Evolutionary conservation across 2,797 vertebrate genomes (phyloP).

Genomic region (Hoplostethus atlanticus): DNA sequence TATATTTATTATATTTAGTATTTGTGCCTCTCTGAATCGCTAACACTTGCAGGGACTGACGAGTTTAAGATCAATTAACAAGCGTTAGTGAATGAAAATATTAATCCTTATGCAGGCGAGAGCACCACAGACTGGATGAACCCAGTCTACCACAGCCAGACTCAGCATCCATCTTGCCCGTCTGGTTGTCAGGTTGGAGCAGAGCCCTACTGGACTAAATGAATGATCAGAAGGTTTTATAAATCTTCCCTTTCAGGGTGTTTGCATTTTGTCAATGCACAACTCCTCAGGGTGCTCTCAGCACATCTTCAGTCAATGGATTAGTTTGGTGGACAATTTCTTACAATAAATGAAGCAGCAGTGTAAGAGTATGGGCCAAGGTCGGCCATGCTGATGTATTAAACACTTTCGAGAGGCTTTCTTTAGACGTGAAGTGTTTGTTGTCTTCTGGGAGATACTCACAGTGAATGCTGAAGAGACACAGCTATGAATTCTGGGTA

Average conservation of each 20-base stretch:
- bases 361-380: no score
- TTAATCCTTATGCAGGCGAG: neutral
- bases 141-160: neutral
- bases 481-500: no score
- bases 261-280: constrained; percentile 13
- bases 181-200: neutral
- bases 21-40: neutral
- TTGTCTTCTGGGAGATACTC: no score
- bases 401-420: no score
- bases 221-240: neutral
- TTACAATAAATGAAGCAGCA: no score
- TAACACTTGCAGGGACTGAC: constrained; percentile 4
- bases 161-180: neutral
- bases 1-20: no score
- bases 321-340: no score
- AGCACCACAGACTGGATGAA: neutral
- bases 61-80: neutral
- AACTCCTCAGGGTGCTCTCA: neutral
- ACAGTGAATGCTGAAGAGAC: no score
- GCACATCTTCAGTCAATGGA: neutral
- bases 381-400: no score
- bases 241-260: neutral
- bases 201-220: neutral
- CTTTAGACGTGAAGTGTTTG: no score
- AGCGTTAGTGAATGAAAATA: neutral